Evolutionary conservation across 2,888 invertebrate genomes (phyloP), one percentile per base, ranked within the genome.

Genomic region (Rapana venosa): DNA sequence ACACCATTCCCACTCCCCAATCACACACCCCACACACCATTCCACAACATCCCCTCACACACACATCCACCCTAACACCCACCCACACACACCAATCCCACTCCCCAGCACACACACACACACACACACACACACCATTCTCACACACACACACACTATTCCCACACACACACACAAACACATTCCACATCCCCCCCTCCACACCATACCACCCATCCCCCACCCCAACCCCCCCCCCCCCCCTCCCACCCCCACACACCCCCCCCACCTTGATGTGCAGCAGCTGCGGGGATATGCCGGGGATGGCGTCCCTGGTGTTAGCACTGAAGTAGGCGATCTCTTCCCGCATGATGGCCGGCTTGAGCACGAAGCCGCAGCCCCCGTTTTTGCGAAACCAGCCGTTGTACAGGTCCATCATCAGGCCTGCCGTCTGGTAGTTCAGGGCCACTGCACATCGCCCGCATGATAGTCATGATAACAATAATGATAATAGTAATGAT

Each of bases 401-500:
- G 92, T 97, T 96, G 94, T 97, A 97, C n/a, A 97, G 94, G 94
- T 97, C 97, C 97, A 97, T 97, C 97, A 97, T 97, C 88, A 97
- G 95, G 0, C 97, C 97, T 1, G 97, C 96, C 0, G 97, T 97
- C 95, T 97, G 97, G 94, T 97, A 97, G 95, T 97, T 97, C 92
- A 97, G 95, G 4, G 97, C 96, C 91, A 97, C 97, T 97, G 94
- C 22, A 47, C 4, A 32, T 32, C 11, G 70, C 11, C 15, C 5
- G 70, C 11, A 11, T 47, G 47, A 47, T 47, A 8, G 8, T 47
- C 4, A 47, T 47, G 47, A 47, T 47, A 8, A 47, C 8, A 8
- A 47, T 47, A 8, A 47, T 47, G 47, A 47, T 47, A 8, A 47
- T 47, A 8, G 8, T 47, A 8, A 47, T 47, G 47, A 47, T 47